These are phyloP conservation scores for Lasioglossum marginatum DNA, from an alignment of 2,888 invertebrate species.

Conservation along the genomic window DNA sequence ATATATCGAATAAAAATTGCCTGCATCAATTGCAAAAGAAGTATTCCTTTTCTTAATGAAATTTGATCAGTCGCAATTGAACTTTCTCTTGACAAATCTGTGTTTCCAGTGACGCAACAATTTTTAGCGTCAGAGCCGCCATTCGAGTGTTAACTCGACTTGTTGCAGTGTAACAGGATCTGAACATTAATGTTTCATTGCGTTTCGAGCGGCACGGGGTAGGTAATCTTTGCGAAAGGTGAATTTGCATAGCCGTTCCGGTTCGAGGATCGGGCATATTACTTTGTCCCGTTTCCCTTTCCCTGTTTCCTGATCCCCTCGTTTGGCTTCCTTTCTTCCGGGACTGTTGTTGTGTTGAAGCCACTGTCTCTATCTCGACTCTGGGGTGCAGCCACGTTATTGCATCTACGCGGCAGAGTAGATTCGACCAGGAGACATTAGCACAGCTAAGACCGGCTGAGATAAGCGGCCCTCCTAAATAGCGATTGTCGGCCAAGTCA, in stretches of 20 bases:
- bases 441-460: conserved; percentile 63
- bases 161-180: background rate
- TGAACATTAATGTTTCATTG: background rate
- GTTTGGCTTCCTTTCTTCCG: conserved; percentile 7
- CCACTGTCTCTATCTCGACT: background rate
- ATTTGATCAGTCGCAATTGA: background rate
- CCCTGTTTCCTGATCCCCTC: background rate
- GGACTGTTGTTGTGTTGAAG: background rate
- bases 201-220: background rate
- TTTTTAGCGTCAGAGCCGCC: background rate
- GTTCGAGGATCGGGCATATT: background rate
- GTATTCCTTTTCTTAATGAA: background rate
- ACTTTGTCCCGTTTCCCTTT: background rate
- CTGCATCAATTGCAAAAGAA: too few species aligned
- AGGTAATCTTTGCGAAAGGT: background rate
- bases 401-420: conserved; percentile 32
- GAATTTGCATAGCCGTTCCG: background rate
- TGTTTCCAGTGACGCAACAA: background rate
- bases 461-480: conserved; percentile 70
- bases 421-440: conserved; percentile 63
- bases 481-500: conserved; percentile 73
- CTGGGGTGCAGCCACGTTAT: conserved; percentile 28
- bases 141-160: background rate
- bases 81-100: too few species aligned
- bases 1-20: too few species aligned